A percentile compares a stretch with the other conserved stretches of the same genome.
Evolutionary conservation across 2,888 invertebrate species (phyloP).

Genomic region (Dicyrtomina minuta): DNA sequence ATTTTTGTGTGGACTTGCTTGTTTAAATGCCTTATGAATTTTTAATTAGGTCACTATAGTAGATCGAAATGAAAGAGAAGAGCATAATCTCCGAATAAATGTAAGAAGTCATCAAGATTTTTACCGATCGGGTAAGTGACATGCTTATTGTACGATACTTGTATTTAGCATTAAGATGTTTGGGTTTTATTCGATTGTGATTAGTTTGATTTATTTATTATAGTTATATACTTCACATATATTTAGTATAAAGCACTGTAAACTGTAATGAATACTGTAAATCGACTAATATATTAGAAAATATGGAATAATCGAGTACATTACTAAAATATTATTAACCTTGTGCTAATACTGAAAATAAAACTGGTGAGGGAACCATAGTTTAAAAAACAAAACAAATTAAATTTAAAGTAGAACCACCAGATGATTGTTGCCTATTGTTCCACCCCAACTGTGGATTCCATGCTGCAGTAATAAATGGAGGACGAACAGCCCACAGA

Average conservation of each 20-base stretch:
- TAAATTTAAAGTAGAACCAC: conserved; percentile 27
- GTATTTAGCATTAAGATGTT: no score
- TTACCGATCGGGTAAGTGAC: conserved; percentile 5
- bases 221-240: no score
- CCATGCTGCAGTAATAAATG: conserved; percentile 87
- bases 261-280: no score
- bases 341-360: no score
- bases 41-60: conserved; percentile 71
- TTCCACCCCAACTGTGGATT: conserved; percentile 91
- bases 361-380: no score
- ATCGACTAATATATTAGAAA: no score
- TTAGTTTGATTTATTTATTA: no score
- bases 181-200: no score
- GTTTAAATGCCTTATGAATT: neutral
- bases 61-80: conserved; percentile 76
- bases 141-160: neutral
- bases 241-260: no score
- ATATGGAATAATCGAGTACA: no score
- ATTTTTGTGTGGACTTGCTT: neutral
- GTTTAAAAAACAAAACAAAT: no score
- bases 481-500: conserved; percentile 84
- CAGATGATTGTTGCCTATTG: conserved; percentile 60
- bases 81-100: conserved; percentile 65
- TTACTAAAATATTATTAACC: no score
- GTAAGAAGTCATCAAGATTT: conserved; percentile 44